These are phyloP conservation scores for Ligdia adustata DNA, from an alignment of 2,888 invertebrate species.

Conservation along the genomic window DNA sequence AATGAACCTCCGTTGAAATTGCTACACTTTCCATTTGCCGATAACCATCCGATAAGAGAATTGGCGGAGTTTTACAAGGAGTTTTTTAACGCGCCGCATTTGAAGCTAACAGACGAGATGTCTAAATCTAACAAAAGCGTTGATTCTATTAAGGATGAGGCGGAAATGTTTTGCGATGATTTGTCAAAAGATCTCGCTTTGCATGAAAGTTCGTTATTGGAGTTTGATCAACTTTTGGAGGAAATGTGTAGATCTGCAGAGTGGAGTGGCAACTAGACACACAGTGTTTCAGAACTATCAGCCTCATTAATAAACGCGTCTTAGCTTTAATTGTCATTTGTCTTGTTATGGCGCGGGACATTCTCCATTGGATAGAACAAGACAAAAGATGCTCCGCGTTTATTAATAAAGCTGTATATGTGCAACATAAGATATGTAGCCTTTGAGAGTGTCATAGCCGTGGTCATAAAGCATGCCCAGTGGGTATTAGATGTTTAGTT, in stretches of 20 bases:
- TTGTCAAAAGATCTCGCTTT: conserved; percentile 88
- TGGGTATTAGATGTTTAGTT: too few species aligned
- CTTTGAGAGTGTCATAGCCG: too few species aligned
- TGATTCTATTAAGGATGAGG: conserved; percentile 50
- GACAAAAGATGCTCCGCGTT: too few species aligned
- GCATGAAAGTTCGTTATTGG: conserved; percentile 89
- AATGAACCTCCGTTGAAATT: conserved; percentile 87
- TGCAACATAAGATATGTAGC: too few species aligned
- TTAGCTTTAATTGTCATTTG: too few species aligned
- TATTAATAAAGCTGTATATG: too few species aligned
- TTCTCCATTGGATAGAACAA: too few species aligned
- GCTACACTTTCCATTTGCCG: conserved; percentile 91
- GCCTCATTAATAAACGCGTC: too few species aligned
- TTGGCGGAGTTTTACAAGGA: conserved; percentile 92
- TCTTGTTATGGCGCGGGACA: too few species aligned
- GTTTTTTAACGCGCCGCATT: conserved; percentile 88
- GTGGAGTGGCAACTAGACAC: conserved; percentile 75
- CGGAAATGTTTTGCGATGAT: conserved; percentile 74
- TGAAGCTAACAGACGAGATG: conserved; percentile 62
- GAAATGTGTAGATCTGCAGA: conserved; percentile 87
- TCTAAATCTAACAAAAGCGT: conserved; percentile 43
- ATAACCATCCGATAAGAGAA: conserved; percentile 88
- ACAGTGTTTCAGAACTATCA: too few species aligned
- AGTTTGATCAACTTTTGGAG: conserved; percentile 90
- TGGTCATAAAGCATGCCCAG: too few species aligned